Conservation (phyloP, 2,888 invertebrate species). For the Psococerastis gibbosa region DNA sequence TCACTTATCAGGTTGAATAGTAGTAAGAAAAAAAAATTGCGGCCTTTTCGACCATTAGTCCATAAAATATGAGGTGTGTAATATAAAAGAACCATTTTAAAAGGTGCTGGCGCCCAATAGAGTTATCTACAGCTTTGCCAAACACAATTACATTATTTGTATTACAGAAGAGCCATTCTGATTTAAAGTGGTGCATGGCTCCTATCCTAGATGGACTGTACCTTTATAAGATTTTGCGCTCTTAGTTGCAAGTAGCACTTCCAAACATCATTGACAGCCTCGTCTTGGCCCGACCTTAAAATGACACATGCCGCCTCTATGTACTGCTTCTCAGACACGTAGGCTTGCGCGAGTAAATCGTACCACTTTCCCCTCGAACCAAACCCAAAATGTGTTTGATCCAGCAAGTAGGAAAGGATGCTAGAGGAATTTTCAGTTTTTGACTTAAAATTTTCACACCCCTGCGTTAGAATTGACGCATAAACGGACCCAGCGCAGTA, state of each 20-base stretch:
- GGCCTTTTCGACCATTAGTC: too few species aligned
- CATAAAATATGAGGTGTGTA: too few species aligned
- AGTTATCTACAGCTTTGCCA: too few species aligned
- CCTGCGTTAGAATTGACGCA: constrained; percentile 26
- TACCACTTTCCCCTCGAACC: constrained; percentile 34
- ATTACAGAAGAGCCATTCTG: too few species aligned
- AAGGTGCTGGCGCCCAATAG: too few species aligned
- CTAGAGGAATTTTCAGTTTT: constrained; percentile 19
- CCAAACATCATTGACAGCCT: constrained; percentile 13
- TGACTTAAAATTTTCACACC: constrained; percentile 28
- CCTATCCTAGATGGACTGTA: constrained; percentile 26
- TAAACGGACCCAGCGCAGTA: constrained; percentile 35
- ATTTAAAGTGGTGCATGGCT: too few species aligned
- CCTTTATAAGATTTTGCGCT: constrained; percentile 25
- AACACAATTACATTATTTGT: too few species aligned
- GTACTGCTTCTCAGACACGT: constrained; percentile 32
- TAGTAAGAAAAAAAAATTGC: too few species aligned
- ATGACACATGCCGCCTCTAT: constrained; percentile 30
- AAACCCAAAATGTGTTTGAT: constrained; percentile 29
- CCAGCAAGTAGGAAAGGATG: constrained; percentile 33
- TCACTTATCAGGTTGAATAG: too few species aligned
- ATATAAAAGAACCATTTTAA: too few species aligned
- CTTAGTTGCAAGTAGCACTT: constrained; percentile 12
- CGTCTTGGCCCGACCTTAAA: constrained; percentile 26
- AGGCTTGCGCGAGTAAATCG: constrained; percentile 39